Evolutionary conservation across 2,113 vertebrate genomes (phyloP).

Genomic region (Hypocryptadius cinnamomeus): DNA sequence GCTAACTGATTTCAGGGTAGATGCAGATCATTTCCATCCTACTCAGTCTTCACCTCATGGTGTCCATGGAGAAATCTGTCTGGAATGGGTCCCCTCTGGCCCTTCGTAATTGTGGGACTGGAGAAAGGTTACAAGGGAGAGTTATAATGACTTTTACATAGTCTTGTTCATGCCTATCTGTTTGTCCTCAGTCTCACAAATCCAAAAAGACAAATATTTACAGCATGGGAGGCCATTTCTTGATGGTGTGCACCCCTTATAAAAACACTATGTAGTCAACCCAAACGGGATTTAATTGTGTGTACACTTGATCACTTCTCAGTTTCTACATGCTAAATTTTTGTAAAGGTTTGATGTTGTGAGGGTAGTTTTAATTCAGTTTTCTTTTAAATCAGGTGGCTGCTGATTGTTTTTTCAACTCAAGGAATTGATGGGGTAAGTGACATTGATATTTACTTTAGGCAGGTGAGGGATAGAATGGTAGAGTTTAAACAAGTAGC

Average conservation of each 20-base stretch:
- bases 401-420: constrained; percentile 38
- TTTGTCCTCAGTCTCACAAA: not conserved
- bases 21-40: not conserved
- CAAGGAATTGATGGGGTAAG: constrained; percentile 50
- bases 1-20: not conserved
- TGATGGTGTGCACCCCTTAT: not conserved
- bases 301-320: not conserved
- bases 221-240: not conserved
- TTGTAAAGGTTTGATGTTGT: not conserved
- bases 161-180: not conserved
- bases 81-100: not conserved
- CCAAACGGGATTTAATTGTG: not conserved
- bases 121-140: not conserved
- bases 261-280: not conserved
- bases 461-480: not conserved
- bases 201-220: not conserved
- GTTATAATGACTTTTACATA: not conserved
- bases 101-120: not conserved
- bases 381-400: constrained; percentile 43
- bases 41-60: not conserved
- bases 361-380: not conserved
- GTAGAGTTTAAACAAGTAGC: not conserved
- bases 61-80: not conserved
- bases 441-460: not conserved
- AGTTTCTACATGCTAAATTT: not conserved